Evolutionary conservation across 1,140 invertebrate species (phyloP).

Genomic region (Zaprionus tsacasi): DNA sequence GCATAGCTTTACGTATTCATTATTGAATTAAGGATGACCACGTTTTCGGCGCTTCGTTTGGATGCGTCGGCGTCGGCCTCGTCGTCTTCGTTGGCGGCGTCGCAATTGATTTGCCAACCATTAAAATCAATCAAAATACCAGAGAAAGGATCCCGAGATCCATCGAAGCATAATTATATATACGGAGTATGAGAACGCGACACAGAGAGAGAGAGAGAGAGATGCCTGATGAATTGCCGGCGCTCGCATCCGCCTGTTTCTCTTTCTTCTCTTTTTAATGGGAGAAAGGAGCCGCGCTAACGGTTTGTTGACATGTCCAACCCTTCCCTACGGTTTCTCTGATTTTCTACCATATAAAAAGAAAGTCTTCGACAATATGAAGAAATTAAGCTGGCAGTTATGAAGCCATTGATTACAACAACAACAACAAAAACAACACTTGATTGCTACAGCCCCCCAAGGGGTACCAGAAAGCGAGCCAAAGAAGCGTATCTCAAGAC

Average conservation of each 20-base stretch:
- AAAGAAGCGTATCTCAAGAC: neutral
- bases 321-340: slow-evolving; percentile 35
- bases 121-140: slow-evolving; percentile 79
- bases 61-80: slow-evolving; percentile 1
- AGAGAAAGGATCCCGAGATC: slow-evolving; percentile 20
- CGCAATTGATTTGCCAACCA: slow-evolving; percentile 78
- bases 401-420: slow-evolving; percentile 28
- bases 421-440: slow-evolving; percentile 27
- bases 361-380: slow-evolving; percentile 68
- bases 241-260: slow-evolving; percentile 21
- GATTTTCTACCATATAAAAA: slow-evolving; percentile 38
- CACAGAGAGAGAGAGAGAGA: slow-evolving; percentile 1
- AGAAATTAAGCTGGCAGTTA: slow-evolving; percentile 61
- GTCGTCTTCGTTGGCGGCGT: slow-evolving; percentile 26
- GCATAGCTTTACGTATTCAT: slow-evolving; percentile 68
- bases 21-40: slow-evolving; percentile 83
- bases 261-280: slow-evolving; percentile 28
- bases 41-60: slow-evolving; percentile 72
- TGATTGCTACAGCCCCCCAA: neutral
- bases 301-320: slow-evolving; percentile 69
- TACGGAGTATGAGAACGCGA: slow-evolving; percentile 21
- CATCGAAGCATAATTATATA: slow-evolving; percentile 29
- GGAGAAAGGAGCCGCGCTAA: slow-evolving; percentile 63
- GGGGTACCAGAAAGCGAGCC: neutral
- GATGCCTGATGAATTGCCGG: slow-evolving; percentile 27